Evolutionary conservation across 2,113 vertebrate genomes (phyloP), one percentile per base, ranked within the genome.

Genomic region (Scomber japonicus): DNA sequence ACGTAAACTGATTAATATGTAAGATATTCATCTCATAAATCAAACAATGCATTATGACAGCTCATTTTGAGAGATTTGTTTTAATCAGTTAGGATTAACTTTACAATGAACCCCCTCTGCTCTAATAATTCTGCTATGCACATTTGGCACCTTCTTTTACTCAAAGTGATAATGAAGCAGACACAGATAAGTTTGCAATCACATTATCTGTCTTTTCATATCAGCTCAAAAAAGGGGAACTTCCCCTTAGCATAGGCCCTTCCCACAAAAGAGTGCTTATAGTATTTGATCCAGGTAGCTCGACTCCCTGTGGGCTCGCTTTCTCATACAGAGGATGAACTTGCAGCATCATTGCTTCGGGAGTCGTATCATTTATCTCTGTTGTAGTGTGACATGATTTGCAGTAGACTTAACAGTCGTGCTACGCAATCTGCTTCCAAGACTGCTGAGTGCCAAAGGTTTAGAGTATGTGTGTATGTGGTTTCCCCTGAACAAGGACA

Each of bases 401-500:
- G 82, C 88, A 81, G 89, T 83, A 56, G 82, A 87, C 76, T 81
- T 82, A 82, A 86, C 74, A 69, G 74, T 80, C 40, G 24, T 73
- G 81, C 81, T 78, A 73, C 14, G 76, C 83, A 75, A 72, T 79
- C 66, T 89, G 74, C 84, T 48, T 71, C 77, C 45, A 71, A 73
- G 70, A 78, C 81, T 90, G 88, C 88, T 86, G 87, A 87, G 84
- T 65, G 77, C 88, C 71, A 82, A 78, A 60, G 82, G 73, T 92
- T 85, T 73, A 55, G 71, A 72, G 40, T 44, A 69, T 87, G 70
- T 82, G 75, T 87, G 66, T 75, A 68, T 66, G 75, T 80, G 76
- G 27, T 80, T 85, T 89, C 40, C 69, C 69, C 64, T 78, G 56
- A 75, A 79, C 88, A 92, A 93, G 91, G 89, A 83, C 90, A 88